Evolutionary conservation across 2,888 invertebrate genomes (phyloP), one percentile per base, ranked within the genome.

Genomic region (Gymnocheta viridis): DNA sequence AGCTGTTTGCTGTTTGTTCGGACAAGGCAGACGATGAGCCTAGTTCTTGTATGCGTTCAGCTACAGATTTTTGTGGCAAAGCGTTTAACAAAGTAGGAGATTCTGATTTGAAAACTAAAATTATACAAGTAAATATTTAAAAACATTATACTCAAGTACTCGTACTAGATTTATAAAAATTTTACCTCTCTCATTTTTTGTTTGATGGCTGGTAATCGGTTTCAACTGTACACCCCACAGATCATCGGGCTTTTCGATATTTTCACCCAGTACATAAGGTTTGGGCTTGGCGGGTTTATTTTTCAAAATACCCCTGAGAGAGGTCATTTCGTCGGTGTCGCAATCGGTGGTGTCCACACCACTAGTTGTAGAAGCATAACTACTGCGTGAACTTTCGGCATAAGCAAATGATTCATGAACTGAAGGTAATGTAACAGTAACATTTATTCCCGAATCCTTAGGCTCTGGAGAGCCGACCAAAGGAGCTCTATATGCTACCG

Each of bases 251-350:
- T 88, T 91, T 81, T 92, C 93, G 88, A 94, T 93, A 90, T 94
- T 94, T 90, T 95, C 95, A 69, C 95, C 95, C 88, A 96, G 92
- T 89, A 95, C 94, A 92, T 95, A 96, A 87, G 95, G 95, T 91
- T 94, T 95, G 88, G 95, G 95, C 90, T 95, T 95, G 51, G 94
- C 93, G 64, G 95, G 95, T 92, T 95, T 95, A 88, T 95, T 95
- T 92, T 95, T 96, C 88, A 95, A 92, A 91, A 95, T 95, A 88
- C 95, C 95, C 87, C 94, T 94, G 89, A 95, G 94, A 2, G 88
- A 88, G 89, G 93, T 91, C 86, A 92, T 91, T 89, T 93, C 92
- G 87, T 92, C 91, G 14, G 87, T 89, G 44, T 91, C 91, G 44
- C 88, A 88, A 72, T 91, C 91, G 4, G 89, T 89, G 9, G 89